A percentile compares a stretch with the other conserved stretches of the same genome.
Evolutionary conservation across 2,113 vertebrate genomes (phyloP).

Genomic region (Drymodes brunneopygia): DNA sequence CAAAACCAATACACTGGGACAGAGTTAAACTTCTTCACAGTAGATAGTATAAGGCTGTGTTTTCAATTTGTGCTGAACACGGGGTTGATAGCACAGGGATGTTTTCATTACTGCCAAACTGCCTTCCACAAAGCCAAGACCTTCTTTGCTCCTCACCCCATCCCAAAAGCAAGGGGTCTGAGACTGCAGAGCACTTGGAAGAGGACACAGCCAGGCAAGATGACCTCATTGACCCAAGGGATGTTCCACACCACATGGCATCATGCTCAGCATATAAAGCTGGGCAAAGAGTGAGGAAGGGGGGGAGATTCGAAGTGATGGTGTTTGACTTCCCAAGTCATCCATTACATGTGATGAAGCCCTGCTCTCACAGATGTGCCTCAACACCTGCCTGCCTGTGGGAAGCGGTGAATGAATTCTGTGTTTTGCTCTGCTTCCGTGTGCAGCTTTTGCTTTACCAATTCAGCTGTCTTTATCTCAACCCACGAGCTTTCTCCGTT

Average conservation of each 20-base stretch:
- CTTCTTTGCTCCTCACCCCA: background rate
- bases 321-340: background rate
- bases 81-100: background rate
- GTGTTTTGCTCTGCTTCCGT: background rate
- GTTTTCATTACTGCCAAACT: background rate
- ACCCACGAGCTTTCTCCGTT: fast-evolving
- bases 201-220: background rate
- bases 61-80: background rate
- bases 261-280: background rate
- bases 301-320: fast-evolving
- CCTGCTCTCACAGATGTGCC: background rate
- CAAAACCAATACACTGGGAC: background rate
- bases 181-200: background rate
- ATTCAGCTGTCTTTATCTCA: background rate
- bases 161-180: fast-evolving
- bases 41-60: fast-evolving
- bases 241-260: fast-evolving
- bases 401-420: background rate
- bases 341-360: fast-evolving
- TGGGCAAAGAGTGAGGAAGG: background rate
- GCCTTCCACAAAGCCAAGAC: background rate
- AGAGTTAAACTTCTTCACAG: background rate
- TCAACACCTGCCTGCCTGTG: background rate
- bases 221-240: background rate
- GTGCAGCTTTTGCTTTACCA: background rate